Base-by-base conservation (phyloP, 2,113 vertebrate genomes). In the Apodemus speciosus region DNA sequence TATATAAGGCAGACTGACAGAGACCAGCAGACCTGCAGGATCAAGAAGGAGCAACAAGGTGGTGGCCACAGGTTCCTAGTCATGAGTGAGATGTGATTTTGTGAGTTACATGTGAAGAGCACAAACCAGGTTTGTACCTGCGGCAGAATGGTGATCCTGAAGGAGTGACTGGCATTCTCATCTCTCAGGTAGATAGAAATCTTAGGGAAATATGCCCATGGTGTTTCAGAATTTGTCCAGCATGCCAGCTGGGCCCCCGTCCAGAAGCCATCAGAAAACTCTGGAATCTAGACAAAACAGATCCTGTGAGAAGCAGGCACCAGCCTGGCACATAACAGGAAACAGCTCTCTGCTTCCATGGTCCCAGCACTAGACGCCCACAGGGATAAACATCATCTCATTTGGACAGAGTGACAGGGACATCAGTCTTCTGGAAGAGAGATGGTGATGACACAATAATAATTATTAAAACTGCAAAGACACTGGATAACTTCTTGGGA, bases 241-340 rank as follows among this genome's bases (percentile, higher is more conserved):
- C 99, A 99, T 0, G 99, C 99, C 92, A 99, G 98, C 96, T 99
- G 99, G 92, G 98, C 98, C 53, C 99, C 99, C 9, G 98, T 98
- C 99, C 99, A 99, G 97, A 99, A 99, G 5, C 99, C 99, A 8
- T 98, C 98, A 15, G 99, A 99, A 97, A 99, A 99, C 58, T 99
- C 98, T 95, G 99, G 98, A 95, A 99, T 99, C 99, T 99, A 95
- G 53, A 73, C 68, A 89, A 56, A 85, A 84, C 3, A 23, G 68
- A 60, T 30, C 73, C 35, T 0, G 4, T 16, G 18, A 72, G 43
- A 58, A 51, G 75, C 1, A 62, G 11, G 11, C 51, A 80, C 75
- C 11, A 66, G 95, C 56, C 84, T 92, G 35, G 88, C 21, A 49
- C 62, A 0, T 40, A 4, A 60, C 73, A 87, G 84, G 92, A 68